A percentile compares a stretch with the other conserved stretches of the same genome.
These are phyloP conservation scores for Haliclystus octoradiatus DNA, from an alignment of 30 jellyfish, hydroid and myxozoan species.

Conservation along the genomic window DNA sequence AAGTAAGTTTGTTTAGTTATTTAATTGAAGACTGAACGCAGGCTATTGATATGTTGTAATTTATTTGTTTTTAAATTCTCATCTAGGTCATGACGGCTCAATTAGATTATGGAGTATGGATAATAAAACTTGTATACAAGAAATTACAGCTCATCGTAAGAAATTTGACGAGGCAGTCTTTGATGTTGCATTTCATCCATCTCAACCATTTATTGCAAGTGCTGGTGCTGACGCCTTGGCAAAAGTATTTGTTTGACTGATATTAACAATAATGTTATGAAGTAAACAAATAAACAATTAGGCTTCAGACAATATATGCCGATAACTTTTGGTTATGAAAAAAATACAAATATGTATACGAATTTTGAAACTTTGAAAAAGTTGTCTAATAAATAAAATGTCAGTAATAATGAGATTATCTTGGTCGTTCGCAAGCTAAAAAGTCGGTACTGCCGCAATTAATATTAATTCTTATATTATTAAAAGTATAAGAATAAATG, in stretches of 20 bases:
- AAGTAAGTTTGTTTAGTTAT: conserved; percentile 44
- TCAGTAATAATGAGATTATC: too few relatives aligned
- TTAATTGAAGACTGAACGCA: background rate
- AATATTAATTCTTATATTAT: too few relatives aligned
- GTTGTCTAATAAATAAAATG: too few relatives aligned
- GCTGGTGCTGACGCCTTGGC: conserved; percentile 99
- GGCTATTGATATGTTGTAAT: background rate
- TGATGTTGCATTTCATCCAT: conserved; percentile 94
- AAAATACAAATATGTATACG: too few relatives aligned
- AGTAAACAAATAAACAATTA: too few relatives aligned
- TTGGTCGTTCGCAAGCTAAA: too few relatives aligned
- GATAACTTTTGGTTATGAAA: too few relatives aligned
- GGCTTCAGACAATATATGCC: too few relatives aligned
- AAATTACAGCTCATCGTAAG: conserved; percentile 94
- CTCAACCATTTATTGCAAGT: conserved; percentile 95
- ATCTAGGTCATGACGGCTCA: conserved; percentile 96
- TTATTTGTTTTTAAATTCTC: background rate
- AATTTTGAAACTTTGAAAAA: too few relatives aligned
- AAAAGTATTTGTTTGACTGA: conserved; percentile 70
- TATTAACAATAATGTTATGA: too few relatives aligned
- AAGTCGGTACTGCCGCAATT: too few relatives aligned
- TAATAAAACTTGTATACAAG: conserved; percentile 94
- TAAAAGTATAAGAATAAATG: too few relatives aligned
- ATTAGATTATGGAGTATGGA: conserved; percentile 97
- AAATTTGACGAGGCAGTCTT: conserved; percentile 97